Evolutionary conservation across 2,888 invertebrate species (phyloP).

Genomic region (Crossocerus cetratus): DNA sequence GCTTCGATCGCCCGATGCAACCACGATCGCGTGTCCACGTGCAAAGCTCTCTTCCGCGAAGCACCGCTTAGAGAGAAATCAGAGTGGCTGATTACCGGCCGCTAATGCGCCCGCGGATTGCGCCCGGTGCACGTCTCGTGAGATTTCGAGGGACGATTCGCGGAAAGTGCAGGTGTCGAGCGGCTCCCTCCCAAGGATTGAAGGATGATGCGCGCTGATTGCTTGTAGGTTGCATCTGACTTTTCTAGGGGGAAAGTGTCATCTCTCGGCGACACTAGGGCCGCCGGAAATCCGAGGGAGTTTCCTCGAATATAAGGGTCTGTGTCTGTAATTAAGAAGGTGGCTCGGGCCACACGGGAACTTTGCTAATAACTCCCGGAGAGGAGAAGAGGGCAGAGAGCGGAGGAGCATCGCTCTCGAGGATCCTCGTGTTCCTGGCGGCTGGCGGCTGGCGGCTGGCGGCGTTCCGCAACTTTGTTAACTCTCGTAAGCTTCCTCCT

Average conservation of each 20-base stretch:
- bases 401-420: slow-evolving; percentile 58
- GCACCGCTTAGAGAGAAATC: slow-evolving; percentile 19
- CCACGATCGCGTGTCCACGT: slow-evolving; percentile 53
- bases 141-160: not conserved
- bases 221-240: not conserved
- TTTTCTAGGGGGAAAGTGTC: slow-evolving; percentile 20
- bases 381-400: slow-evolving; percentile 15
- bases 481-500: slow-evolving; percentile 69
- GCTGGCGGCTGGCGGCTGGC: slow-evolving; percentile 46
- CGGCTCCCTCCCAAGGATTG: not conserved
- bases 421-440: slow-evolving; percentile 53
- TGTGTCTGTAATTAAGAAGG: slow-evolving; percentile 72
- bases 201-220: too few species aligned
- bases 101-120: not conserved
- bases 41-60: slow-evolving; percentile 47
- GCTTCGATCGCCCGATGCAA: slow-evolving; percentile 51
- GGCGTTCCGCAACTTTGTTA: slow-evolving; percentile 73
- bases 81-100: slow-evolving; percentile 16
- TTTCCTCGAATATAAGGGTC: slow-evolving; percentile 48
- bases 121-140: not conserved
- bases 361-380: slow-evolving; percentile 72
- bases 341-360: slow-evolving; percentile 69
- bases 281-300: slow-evolving; percentile 44
- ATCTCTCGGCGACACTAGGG: slow-evolving; percentile 10
- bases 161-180: not conserved